Base-by-base conservation (phyloP, 2,888 invertebrate species). In the Drosophila monieri region DNA sequence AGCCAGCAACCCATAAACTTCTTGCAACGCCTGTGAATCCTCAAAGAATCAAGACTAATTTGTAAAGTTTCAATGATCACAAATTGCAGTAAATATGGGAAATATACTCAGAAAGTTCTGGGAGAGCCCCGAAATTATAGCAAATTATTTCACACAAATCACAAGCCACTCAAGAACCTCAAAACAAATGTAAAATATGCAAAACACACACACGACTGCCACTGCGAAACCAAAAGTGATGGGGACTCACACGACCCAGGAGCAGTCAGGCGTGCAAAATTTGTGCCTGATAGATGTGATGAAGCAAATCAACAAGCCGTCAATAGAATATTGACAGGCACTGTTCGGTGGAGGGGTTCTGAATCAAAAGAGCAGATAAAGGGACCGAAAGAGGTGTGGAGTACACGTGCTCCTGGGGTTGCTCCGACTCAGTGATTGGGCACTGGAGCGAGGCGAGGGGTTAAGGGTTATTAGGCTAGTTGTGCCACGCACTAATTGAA, bases 191-290 rank as follows among this genome's bases (percentile, higher is more conserved):
- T 73, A 60, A 73, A 64, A 48, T 62, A 72, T 77, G 67, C 72
- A 61, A 60, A 69, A 62, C 54, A 71, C 65, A 71, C 60, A 61
- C 54, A 60, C 55, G 41, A 52, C 65, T 27, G n/a, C 32, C 18
- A 44, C 27, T 56, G 27, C 32, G 37, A 56, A 43, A 37, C 54
- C 8, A 39, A 39, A 52, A 41, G 53, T 53, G 49, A 62, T 51
- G 68, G 61, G 30, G 53, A 54, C 48, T 66, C 66, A 65, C 65
- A 56, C 66, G 53, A 44, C 43, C 18, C 51, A 25, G 27, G 30
- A 51, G 53, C 80, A 88, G 47, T 80, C 80, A 88, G 78, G 78
- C 88, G 66, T 89, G 73, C 65, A 81, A 85, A 84, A 86, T 84
- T 55, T 64, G 61, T 59, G 55, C 44, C 39, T 57, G 74, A 76